Percentiles rank a stretch among this genome's conserved stretches.
These are phyloP conservation scores for Notiomystis cincta DNA, from an alignment of 2,113 vertebrate genomes.

Conservation along the genomic window DNA sequence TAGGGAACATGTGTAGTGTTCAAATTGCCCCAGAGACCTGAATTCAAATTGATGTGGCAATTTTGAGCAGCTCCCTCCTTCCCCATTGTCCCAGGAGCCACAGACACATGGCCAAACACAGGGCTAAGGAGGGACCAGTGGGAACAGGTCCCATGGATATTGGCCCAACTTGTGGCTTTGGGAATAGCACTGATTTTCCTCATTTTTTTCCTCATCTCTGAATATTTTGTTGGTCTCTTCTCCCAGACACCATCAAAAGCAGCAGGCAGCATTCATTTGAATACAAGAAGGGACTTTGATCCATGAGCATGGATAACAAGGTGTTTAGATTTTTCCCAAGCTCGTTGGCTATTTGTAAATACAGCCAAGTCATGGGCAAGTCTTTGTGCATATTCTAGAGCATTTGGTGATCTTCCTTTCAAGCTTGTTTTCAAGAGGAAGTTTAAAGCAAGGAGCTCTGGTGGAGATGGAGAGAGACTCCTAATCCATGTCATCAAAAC, in stretches of 20 bases:
- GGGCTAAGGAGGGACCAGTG: neutral
- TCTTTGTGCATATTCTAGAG: neutral
- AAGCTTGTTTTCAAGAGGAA: neutral
- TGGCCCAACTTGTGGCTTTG: neutral
- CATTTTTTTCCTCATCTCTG: neutral
- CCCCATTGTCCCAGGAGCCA: neutral
- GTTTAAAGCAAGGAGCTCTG: neutral
- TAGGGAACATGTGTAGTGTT: neutral
- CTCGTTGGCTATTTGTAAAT: neutral
- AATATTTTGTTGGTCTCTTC: neutral
- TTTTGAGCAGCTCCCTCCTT: neutral
- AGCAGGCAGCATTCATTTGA: fast-evolving
- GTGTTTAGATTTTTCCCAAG: neutral
- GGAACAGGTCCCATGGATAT: neutral
- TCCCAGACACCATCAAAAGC: neutral
- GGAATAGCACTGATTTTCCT: neutral
- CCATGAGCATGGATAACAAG: neutral
- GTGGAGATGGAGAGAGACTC: neutral
- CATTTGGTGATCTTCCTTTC: neutral
- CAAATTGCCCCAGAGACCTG: neutral
- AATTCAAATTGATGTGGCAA: neutral
- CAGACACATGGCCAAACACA: fast-evolving
- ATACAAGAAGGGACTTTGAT: neutral
- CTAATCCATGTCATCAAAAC: neutral
- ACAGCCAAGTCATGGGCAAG: neutral